Evolutionary conservation across 2,113 vertebrate genomes (phyloP).

Genomic region (Labrus mixtus): DNA sequence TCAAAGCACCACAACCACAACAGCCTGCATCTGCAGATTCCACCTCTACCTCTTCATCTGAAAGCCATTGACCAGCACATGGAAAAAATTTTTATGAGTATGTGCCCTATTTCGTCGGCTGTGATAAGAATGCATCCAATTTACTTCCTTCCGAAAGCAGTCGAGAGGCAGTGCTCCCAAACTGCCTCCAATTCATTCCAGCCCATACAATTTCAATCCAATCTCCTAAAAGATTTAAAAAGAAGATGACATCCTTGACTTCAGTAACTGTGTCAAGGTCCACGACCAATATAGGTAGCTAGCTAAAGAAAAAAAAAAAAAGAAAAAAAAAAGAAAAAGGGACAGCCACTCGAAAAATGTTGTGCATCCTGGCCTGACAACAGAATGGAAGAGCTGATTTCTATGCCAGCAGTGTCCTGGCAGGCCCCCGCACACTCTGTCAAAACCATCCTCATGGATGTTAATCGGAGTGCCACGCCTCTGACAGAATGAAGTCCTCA

Average conservation of each 20-base stretch:
- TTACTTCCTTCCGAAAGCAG: slow-evolving; percentile 19
- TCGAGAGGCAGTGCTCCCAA: slow-evolving; percentile 41
- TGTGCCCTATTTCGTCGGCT: slow-evolving; percentile 28
- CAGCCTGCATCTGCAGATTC: background rate
- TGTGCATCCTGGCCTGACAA: background rate
- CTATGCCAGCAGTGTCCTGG: background rate
- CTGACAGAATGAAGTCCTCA: slow-evolving; percentile 50
- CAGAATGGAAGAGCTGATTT: slow-evolving; percentile 16
- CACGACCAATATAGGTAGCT: slow-evolving; percentile 26
- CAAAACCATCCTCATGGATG: slow-evolving; percentile 36
- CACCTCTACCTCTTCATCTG: background rate
- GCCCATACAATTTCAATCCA: slow-evolving; percentile 56
- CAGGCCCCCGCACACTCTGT: slow-evolving; percentile 21
- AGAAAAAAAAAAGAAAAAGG: slow-evolving; percentile 11
- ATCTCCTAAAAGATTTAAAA: slow-evolving; percentile 51
- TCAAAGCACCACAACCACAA: background rate
- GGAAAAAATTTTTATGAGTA: slow-evolving; percentile 20
- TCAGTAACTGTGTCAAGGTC: slow-evolving; percentile 42
- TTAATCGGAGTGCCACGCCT: slow-evolving; percentile 60
- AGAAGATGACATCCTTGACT: slow-evolving; percentile 56
- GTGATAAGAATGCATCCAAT: slow-evolving; percentile 55
- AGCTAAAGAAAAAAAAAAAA: background rate
- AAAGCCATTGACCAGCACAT: slow-evolving; percentile 12
- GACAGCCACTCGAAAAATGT: slow-evolving; percentile 14
- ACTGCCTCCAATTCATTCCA: slow-evolving; percentile 27